Percentiles rank a stretch among this genome's conserved stretches.
phyloP scores from a whole-genome alignment of 2,888 invertebrate genomes.

The Aproaerema taeniolella region DNA sequence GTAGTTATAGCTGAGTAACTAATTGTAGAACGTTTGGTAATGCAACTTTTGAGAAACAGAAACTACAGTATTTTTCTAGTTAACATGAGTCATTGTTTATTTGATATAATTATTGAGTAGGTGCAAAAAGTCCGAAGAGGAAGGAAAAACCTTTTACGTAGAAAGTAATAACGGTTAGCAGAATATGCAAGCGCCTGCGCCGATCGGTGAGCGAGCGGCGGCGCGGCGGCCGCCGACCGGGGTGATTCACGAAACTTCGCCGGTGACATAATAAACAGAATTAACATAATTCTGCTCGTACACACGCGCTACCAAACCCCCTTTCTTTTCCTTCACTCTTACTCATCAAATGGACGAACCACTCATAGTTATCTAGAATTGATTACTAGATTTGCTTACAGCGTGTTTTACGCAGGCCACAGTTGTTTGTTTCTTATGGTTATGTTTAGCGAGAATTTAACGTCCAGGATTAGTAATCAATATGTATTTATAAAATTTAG shows the following conservation, averaged over 20 bases:
- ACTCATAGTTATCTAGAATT: background rate
- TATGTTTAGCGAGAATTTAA: too few relatives aligned
- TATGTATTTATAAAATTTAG: too few relatives aligned
- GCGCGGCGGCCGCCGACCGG: constrained; percentile 20
- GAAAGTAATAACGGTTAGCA: constrained; percentile 71
- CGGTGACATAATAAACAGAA: constrained; percentile 72
- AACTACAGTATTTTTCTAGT: background rate
- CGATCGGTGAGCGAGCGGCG: constrained; percentile 25
- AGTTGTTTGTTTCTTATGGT: too few relatives aligned
- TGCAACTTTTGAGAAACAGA: too few relatives aligned
- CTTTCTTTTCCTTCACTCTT: constrained; percentile 56
- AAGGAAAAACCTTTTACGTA: constrained; percentile 39
- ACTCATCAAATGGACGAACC: constrained; percentile 29
- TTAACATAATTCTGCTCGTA: constrained; percentile 59
- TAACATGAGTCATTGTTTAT: constrained; percentile 7
- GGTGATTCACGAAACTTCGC: constrained; percentile 68
- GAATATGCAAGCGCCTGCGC: constrained; percentile 1
- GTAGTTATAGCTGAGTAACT: too few relatives aligned
- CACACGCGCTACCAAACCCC: constrained; percentile 39
- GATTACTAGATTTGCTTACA: too few relatives aligned
- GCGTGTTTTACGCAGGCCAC: too few relatives aligned
- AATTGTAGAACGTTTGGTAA: too few relatives aligned
- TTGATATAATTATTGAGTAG: too few relatives aligned
- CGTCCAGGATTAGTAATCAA: too few relatives aligned
- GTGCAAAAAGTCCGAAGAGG: constrained; percentile 10